Evolutionary conservation across 2,888 invertebrate species (phyloP).

Genomic region (Drosophila anomalipes): DNA sequence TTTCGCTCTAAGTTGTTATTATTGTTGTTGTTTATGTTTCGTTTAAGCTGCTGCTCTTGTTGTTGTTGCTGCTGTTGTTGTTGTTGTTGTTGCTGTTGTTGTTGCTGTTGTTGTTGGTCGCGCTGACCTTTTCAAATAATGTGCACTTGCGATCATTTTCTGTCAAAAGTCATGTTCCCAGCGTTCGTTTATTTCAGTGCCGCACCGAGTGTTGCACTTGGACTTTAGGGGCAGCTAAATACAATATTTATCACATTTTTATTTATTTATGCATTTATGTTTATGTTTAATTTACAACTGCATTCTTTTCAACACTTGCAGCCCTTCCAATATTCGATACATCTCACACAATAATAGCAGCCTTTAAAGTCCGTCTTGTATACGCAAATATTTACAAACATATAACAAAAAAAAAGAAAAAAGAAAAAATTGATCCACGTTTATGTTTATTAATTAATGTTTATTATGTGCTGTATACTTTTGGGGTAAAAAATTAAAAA

Average conservation of each 20-base stretch:
- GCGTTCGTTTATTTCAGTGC: conserved; percentile 56
- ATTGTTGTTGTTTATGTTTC: conserved; percentile 13
- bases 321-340: conserved; percentile 19
- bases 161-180: conserved; percentile 73
- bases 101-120: conserved; percentile 23
- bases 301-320: conserved; percentile 2
- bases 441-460: neutral
- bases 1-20: conserved; percentile 14
- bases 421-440: no score
- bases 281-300: conserved; percentile 22
- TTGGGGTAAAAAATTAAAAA: conserved; percentile 35
- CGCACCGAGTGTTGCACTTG: conserved; percentile 34
- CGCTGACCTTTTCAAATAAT: conserved; percentile 73
- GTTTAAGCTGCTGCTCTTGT: conserved; percentile 1
- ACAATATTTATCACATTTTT: neutral
- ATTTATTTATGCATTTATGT: conserved; percentile 3
- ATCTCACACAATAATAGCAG: neutral
- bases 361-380: neutral
- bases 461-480: conserved; percentile 43
- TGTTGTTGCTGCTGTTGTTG: conserved; percentile 1
- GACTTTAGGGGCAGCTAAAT: conserved; percentile 12
- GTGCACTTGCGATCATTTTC: conserved; percentile 59
- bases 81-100: conserved; percentile 7
- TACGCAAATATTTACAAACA: neutral
- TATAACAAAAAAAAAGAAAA: neutral